Percentiles rank a stretch among this genome's conserved stretches.
phyloP scores from a whole-genome alignment of 2,797 vertebrate species.

The Lacerta bilineata region DNA sequence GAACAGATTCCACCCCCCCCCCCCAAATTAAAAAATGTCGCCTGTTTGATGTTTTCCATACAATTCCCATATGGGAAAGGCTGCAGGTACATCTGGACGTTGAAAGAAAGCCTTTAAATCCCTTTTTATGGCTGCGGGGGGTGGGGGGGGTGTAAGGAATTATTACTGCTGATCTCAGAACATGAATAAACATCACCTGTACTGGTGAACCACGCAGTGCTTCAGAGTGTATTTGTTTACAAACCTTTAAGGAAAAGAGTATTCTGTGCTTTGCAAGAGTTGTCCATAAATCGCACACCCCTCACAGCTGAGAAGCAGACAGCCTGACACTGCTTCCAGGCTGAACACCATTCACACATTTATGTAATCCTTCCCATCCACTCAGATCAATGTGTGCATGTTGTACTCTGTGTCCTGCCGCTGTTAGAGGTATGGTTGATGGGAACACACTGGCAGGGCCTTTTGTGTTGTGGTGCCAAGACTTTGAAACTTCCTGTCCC shows the following conservation, averaged over 20 bases:
- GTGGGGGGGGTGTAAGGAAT: constrained; percentile 62
- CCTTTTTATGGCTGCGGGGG: constrained; percentile 38
- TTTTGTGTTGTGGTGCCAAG: neutral
- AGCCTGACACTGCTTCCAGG: neutral
- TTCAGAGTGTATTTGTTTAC: constrained; percentile 15
- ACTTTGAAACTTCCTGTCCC: neutral
- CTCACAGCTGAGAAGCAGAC: neutral
- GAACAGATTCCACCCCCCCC: constrained; percentile 7
- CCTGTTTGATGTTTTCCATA: constrained; percentile 37
- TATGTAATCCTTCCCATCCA: neutral
- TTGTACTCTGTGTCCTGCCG: neutral
- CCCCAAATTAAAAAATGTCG: constrained; percentile 45
- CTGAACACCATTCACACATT: no score
- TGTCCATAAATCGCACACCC: neutral
- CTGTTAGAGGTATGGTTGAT: neutral
- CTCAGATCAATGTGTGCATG: neutral
- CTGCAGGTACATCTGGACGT: constrained; percentile 34
- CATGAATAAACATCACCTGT: constrained; percentile 46
- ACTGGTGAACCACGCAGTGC: constrained; percentile 17
- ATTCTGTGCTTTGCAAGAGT: neutral
- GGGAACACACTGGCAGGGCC: neutral
- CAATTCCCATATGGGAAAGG: constrained; percentile 48
- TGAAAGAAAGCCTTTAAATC: constrained; percentile 59
- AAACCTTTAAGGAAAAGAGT: neutral
- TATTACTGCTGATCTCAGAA: constrained; percentile 47